Evolutionary conservation across 2,888 invertebrate species (phyloP).

Genomic region (Eucera pruinosa): DNA sequence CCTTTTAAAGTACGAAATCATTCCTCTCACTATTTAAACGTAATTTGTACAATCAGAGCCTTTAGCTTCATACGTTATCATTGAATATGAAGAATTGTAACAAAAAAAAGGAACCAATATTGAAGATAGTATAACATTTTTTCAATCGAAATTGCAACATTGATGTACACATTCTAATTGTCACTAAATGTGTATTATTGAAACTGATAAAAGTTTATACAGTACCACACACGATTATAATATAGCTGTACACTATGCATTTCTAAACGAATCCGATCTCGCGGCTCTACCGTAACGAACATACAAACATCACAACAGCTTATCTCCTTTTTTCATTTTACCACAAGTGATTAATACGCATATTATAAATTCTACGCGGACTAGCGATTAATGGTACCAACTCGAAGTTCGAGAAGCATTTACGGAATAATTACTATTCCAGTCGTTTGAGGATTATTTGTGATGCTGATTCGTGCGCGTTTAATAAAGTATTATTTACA

Average conservation of each 20-base stretch:
- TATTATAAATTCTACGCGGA: conserved; percentile 53
- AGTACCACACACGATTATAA: conserved; percentile 17
- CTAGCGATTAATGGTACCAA: conserved; percentile 53
- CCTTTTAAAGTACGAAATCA: not conserved
- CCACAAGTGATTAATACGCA: conserved; percentile 33
- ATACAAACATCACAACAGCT: conserved; percentile 61
- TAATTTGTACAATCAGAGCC: conserved; percentile 15
- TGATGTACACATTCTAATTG: too few relatives aligned
- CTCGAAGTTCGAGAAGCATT: conserved; percentile 45
- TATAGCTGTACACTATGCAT: conserved; percentile 35
- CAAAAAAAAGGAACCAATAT: not conserved
- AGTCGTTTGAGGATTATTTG: conserved; percentile 17
- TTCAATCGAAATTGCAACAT: too few relatives aligned
- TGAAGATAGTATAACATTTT: too few relatives aligned
- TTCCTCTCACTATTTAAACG: not conserved
- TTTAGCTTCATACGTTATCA: not conserved
- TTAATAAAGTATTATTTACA: conserved; percentile 53
- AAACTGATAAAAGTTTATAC: not conserved
- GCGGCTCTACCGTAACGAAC: conserved; percentile 49
- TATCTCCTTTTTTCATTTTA: conserved; percentile 22
- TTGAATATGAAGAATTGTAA: not conserved
- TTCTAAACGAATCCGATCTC: conserved; percentile 42
- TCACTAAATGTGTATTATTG: too few relatives aligned
- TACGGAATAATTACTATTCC: conserved; percentile 41
- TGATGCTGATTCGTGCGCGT: conserved; percentile 24